A percentile compares a stretch with the other conserved stretches of the same genome.
Evolutionary conservation across 1,140 invertebrate genomes (phyloP).

Genomic region (Sinonovacula constricta): DNA sequence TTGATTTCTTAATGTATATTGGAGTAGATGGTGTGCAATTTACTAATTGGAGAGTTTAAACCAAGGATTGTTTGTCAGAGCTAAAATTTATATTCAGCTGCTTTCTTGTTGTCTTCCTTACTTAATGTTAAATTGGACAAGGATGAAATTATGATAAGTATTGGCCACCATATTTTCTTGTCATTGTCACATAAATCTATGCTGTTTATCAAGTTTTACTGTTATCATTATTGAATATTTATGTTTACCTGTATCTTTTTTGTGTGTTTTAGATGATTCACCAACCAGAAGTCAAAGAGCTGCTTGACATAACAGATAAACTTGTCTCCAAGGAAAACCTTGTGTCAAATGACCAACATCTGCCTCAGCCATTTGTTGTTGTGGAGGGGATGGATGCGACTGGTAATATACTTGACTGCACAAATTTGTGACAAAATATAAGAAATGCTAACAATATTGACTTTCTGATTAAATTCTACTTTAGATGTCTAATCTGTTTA

Average conservation of each 20-base stretch:
- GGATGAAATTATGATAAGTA: background rate
- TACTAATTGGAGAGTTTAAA: too few species aligned
- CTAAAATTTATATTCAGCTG: too few species aligned
- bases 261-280: constrained; percentile 50
- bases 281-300: constrained; percentile 56
- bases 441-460: too few species aligned
- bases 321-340: constrained; percentile 26
- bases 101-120: too few species aligned
- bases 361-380: constrained; percentile 67
- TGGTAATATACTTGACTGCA: too few species aligned
- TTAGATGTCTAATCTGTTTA: too few species aligned
- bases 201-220: background rate
- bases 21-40: too few species aligned
- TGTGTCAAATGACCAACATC: constrained; percentile 29
- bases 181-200: background rate
- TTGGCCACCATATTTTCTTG: background rate
- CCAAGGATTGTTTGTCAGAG: too few species aligned
- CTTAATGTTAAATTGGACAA: background rate
- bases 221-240: background rate
- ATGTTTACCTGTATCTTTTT: background rate
- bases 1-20: too few species aligned
- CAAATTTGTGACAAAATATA: too few species aligned
- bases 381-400: constrained; percentile 71
- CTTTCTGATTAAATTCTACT: too few species aligned
- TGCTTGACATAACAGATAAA: constrained; percentile 55